Percentiles rank a stretch among this genome's conserved stretches.
Evolutionary conservation across 2,888 invertebrate species (phyloP).

Genomic region (Tyria jacobaeae): DNA sequence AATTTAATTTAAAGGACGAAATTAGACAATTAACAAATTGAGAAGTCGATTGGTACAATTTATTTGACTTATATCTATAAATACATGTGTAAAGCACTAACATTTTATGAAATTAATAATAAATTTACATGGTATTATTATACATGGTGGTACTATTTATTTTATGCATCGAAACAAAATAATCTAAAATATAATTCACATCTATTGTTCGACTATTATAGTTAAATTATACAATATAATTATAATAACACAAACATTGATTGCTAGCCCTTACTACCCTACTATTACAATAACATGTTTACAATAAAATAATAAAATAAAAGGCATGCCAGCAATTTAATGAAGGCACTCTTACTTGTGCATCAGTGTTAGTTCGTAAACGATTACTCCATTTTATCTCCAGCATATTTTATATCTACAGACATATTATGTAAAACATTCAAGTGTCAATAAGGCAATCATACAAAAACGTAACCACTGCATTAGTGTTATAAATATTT

Average conservation of each 20-base stretch:
- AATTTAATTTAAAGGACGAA: too few species aligned
- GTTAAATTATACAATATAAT: constrained; percentile 42
- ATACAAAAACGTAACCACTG: not conserved
- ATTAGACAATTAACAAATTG: constrained; percentile 36
- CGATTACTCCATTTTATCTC: constrained; percentile 26
- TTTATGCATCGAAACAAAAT: constrained; percentile 47
- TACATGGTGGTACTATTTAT: constrained; percentile 37
- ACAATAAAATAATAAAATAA: constrained; percentile 28
- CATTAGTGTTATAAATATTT: not conserved
- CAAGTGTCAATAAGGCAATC: not conserved
- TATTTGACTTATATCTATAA: constrained; percentile 80
- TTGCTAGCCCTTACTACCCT: constrained; percentile 45
- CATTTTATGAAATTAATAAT: constrained; percentile 49
- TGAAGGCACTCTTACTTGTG: constrained; percentile 42
- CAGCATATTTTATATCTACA: constrained; percentile 13
- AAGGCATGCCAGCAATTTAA: constrained; percentile 33
- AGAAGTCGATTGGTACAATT: constrained; percentile 69
- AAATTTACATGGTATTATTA: constrained; percentile 46
- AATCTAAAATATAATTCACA: constrained; percentile 38
- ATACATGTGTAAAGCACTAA: constrained; percentile 66
- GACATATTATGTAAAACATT: not conserved
- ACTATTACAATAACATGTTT: constrained; percentile 34
- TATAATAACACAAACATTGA: constrained; percentile 45
- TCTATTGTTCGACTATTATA: constrained; percentile 43
- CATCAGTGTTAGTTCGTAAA: constrained; percentile 30